Percentiles rank a stretch among this genome's conserved stretches.
Conservation (phyloP, 2,888 invertebrate species). For the Ophioninae sp. region DNA sequence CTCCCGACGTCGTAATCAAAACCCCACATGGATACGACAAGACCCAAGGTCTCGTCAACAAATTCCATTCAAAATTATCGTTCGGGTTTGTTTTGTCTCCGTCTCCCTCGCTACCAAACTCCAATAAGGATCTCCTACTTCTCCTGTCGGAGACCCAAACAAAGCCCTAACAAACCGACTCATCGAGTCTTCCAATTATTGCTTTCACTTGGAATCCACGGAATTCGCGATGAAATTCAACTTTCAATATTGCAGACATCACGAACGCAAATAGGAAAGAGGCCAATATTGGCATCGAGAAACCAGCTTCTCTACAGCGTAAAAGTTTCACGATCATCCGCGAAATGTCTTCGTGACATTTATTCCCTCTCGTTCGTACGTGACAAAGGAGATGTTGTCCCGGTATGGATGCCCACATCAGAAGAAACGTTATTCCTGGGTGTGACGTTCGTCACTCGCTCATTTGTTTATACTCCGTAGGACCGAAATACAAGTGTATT, state of each 20-base stretch:
- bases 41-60: too few species aligned
- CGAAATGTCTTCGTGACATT: background rate
- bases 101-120: too few species aligned
- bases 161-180: too few species aligned
- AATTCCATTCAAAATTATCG: constrained; percentile 10
- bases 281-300: background rate
- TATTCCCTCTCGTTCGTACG: background rate
- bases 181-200: too few species aligned
- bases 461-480: constrained; percentile 78
- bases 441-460: constrained; percentile 75
- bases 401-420: constrained; percentile 27
- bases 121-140: too few species aligned
- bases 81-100: background rate
- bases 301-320: background rate
- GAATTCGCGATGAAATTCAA: too few species aligned
- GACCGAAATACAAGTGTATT: constrained; percentile 80
- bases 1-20: too few species aligned
- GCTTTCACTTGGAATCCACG: too few species aligned
- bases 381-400: constrained; percentile 23
- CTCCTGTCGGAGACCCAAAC: too few species aligned
- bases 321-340: background rate
- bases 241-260: too few species aligned
- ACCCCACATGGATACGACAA: too few species aligned
- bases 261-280: too few species aligned
- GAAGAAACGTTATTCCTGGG: constrained; percentile 76